A percentile compares a stretch with the other conserved stretches of the same genome.
Evolutionary conservation across 1,140 invertebrate species (phyloP).

Genomic region (Streblospio benedicti): DNA sequence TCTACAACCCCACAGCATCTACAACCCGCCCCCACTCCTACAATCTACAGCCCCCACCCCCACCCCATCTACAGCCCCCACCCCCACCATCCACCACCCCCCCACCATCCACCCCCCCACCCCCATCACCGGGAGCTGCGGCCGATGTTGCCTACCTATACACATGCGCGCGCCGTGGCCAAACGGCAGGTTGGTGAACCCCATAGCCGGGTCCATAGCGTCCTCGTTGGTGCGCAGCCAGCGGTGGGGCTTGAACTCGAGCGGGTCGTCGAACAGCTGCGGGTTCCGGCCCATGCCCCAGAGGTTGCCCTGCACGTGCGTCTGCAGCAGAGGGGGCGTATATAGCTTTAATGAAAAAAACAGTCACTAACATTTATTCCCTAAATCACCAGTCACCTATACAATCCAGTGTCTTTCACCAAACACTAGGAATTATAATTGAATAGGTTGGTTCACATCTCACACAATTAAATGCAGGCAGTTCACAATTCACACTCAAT

Average conservation of each 20-base stretch:
- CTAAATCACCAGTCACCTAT: too few species aligned
- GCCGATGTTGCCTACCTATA: conserved; percentile 41
- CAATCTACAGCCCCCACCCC: too few species aligned
- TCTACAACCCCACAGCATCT: too few species aligned
- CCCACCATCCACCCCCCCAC: neutral
- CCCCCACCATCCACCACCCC: neutral
- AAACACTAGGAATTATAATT: too few species aligned
- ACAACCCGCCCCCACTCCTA: too few species aligned
- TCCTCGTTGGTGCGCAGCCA: conserved; percentile 53
- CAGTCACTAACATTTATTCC: neutral
- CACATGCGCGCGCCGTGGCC: conserved; percentile 64
- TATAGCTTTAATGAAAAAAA: neutral
- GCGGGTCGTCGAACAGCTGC: conserved; percentile 58
- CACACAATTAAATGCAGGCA: too few species aligned
- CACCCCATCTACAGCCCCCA: neutral
- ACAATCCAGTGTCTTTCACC: too few species aligned
- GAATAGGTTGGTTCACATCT: too few species aligned
- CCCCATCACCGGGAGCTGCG: neutral
- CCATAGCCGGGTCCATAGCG: conserved; percentile 67
- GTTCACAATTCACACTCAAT: too few species aligned
- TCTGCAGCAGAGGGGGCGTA: conserved; percentile 53
- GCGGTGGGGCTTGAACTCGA: conserved; percentile 62
- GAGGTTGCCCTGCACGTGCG: conserved; percentile 60
- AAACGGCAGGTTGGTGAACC: conserved; percentile 72
- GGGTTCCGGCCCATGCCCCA: conserved; percentile 44